These are phyloP conservation scores for Cantharis nigra DNA, from an alignment of 2,888 invertebrate genomes.

Conservation along the genomic window DNA sequence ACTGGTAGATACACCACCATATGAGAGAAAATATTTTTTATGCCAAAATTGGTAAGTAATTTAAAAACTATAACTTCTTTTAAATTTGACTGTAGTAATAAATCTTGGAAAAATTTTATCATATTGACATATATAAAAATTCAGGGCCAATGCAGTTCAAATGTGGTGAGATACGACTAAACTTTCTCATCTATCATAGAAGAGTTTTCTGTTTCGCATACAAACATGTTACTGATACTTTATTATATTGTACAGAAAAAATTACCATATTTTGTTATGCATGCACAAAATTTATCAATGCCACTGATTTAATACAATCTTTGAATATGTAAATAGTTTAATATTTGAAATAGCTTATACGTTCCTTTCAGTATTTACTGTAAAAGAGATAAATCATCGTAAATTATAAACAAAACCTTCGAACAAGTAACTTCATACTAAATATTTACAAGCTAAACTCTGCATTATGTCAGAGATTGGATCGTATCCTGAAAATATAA, in stretches of 20 bases:
- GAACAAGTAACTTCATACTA: neutral
- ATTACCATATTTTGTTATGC: conserved; percentile 24
- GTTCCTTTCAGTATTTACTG: neutral
- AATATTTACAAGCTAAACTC: neutral
- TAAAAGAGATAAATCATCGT: neutral
- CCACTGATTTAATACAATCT: conserved; percentile 7
- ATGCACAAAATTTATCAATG: conserved; percentile 21
- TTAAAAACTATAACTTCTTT: conserved; percentile 5
- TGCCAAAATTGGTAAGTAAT: conserved; percentile 1
- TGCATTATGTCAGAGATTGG: neutral
- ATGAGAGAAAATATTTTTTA: conserved; percentile 9
- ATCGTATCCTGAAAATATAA: neutral
- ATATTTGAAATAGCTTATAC: conserved; percentile 7
- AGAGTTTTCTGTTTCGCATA: conserved; percentile 37
- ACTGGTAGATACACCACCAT: conserved; percentile 1
- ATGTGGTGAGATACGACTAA: conserved; percentile 38
- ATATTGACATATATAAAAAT: conserved; percentile 35
- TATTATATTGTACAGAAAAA: conserved; percentile 20
- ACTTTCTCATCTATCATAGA: conserved; percentile 42
- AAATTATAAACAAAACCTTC: neutral
- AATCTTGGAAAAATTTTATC: conserved; percentile 23
- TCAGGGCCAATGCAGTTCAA: conserved; percentile 31
- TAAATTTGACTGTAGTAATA: conserved; percentile 8
- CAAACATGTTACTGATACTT: conserved; percentile 31
- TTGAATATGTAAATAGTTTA: conserved; percentile 8